phyloP scores from a whole-genome alignment of 1,140 invertebrate genomes.

The Cecropterus lyciades region DNA sequence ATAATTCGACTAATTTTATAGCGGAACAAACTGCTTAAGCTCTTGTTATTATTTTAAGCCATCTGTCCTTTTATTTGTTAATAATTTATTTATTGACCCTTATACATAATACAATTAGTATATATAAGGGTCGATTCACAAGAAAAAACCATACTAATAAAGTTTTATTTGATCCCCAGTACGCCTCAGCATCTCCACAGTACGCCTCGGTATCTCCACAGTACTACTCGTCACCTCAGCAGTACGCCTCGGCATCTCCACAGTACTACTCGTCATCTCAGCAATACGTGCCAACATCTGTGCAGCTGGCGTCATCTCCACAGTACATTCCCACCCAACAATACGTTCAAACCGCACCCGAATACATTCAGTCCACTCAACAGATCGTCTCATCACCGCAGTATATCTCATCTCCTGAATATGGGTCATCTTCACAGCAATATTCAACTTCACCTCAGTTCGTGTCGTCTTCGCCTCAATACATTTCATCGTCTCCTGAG shows the following conservation, averaged over 20 bases:
- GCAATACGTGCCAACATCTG: slow-evolving; percentile 8
- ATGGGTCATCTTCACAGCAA: not conserved
- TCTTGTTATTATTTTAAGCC: too few species aligned
- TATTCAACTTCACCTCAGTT: slow-evolving; percentile 3
- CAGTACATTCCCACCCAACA: slow-evolving; percentile 8
- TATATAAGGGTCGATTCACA: too few species aligned
- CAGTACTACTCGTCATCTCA: slow-evolving; percentile 4
- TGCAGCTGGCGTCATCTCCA: slow-evolving; percentile 2
- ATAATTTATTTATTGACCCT: too few species aligned
- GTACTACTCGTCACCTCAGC: too few species aligned
- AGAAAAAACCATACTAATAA: too few species aligned
- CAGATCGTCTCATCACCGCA: slow-evolving; percentile 1
- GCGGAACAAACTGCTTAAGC: too few species aligned
- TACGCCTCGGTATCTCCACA: not conserved
- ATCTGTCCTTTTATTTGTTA: too few species aligned
- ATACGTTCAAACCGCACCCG: not conserved
- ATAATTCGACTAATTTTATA: too few species aligned
- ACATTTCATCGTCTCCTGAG: not conserved
- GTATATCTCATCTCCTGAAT: slow-evolving; percentile 11
- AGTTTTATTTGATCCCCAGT: slow-evolving; percentile 16
- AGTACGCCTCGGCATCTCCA: not conserved
- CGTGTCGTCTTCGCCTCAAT: not conserved
- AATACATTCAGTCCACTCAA: not conserved
- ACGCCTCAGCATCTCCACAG: too few species aligned
- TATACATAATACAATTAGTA: too few species aligned